Conservation (phyloP, 2,888 invertebrate species). For the Allolobophora icterica region DNA sequence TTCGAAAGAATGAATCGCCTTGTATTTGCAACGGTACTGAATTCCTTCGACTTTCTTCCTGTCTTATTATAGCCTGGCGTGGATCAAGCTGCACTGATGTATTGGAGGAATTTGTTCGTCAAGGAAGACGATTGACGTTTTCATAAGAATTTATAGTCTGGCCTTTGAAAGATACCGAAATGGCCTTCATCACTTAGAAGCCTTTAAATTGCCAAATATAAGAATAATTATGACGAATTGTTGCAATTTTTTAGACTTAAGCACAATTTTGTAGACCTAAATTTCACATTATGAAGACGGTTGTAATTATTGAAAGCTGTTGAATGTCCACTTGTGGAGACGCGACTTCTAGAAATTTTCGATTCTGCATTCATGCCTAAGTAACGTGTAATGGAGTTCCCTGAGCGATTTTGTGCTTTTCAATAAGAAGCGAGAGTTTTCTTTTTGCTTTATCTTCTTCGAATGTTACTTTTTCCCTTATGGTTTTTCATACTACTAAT, state of each 20-base stretch:
- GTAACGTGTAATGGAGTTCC: background rate
- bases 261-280: background rate
- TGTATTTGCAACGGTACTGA: background rate
- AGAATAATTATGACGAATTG: background rate
- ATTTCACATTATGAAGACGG: background rate
- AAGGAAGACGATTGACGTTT: background rate
- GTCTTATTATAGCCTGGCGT: background rate
- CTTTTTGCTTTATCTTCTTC: background rate
- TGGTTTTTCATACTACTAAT: no score
- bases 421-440: background rate
- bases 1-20: background rate
- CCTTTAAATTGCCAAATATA: background rate
- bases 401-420: background rate
- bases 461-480: no score
- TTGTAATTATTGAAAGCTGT: background rate
- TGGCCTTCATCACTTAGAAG: conserved; percentile 1
- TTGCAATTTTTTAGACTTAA: background rate
- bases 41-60: background rate
- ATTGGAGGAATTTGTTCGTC: no score
- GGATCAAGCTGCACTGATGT: no score
- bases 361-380: background rate
- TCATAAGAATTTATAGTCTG: background rate
- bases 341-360: background rate
- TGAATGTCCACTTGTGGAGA: background rate
- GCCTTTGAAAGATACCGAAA: background rate